A percentile compares a stretch with the other conserved stretches of the same genome.
These are phyloP conservation scores for Sarcophaga caerulescens DNA, from an alignment of 2,888 invertebrate genomes.

Conservation along the genomic window DNA sequence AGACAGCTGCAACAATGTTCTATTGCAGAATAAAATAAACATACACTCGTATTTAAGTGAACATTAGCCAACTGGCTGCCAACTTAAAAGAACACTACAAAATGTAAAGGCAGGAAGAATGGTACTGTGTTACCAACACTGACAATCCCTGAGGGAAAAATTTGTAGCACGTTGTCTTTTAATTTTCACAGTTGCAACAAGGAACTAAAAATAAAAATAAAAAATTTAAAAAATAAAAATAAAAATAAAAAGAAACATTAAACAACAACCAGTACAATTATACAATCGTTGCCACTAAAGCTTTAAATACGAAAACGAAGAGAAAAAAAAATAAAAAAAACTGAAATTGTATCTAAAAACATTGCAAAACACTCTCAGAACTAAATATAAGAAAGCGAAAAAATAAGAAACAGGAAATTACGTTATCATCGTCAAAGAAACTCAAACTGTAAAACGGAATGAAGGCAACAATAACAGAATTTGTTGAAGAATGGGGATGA, in stretches of 20 bases:
- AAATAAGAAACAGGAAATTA: conserved; percentile 75
- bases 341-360: conserved; percentile 71
- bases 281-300: conserved; percentile 44
- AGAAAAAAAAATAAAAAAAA: conserved; percentile 52
- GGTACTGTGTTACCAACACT: conserved; percentile 48
- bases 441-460: conserved; percentile 48
- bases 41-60: conserved; percentile 51
- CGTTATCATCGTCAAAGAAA: conserved; percentile 78
- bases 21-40: conserved; percentile 52
- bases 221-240: conserved; percentile 6
- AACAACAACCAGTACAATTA: conserved; percentile 56
- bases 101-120: conserved; percentile 29
- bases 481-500: conserved; percentile 17
- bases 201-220: conserved; percentile 40
- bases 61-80: conserved; percentile 61
- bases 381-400: conserved; percentile 60
- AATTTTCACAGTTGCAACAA: conserved; percentile 68
- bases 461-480: conserved; percentile 32
- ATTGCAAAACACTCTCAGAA: conserved; percentile 74
- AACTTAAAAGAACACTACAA: conserved; percentile 43
- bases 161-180: conserved; percentile 70
- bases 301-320: conserved; percentile 51
- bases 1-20: conserved; percentile 56
- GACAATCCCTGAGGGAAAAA: conserved; percentile 68
- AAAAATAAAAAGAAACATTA: conserved; percentile 5